These are phyloP conservation scores for Baccha elongata DNA, from an alignment of 2,888 invertebrate species.

Conservation along the genomic window DNA sequence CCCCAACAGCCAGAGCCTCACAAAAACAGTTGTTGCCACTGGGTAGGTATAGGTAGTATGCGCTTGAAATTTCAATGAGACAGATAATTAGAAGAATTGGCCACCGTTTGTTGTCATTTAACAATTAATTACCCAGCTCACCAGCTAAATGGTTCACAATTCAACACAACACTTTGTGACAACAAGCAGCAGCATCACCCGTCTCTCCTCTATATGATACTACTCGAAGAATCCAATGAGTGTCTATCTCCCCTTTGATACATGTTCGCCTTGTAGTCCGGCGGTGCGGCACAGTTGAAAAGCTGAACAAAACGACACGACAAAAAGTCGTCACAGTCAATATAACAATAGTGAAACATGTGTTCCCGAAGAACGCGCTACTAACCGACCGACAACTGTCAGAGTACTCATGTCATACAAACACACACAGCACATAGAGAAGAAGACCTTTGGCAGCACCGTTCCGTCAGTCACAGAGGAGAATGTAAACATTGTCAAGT, in stretches of 20 bases:
- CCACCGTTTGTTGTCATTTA: slow-evolving; percentile 72
- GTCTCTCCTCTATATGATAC: not conserved
- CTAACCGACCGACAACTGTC: slow-evolving; percentile 49
- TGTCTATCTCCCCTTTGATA: slow-evolving; percentile 32
- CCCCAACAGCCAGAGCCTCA: slow-evolving; percentile 19
- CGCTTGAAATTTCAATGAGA: slow-evolving; percentile 73
- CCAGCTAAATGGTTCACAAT: slow-evolving; percentile 73
- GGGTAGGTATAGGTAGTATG: slow-evolving; percentile 35
- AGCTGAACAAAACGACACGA: slow-evolving; percentile 51
- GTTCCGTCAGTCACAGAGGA: slow-evolving; percentile 53
- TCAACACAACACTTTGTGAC: slow-evolving; percentile 56
- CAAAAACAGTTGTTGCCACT: slow-evolving; percentile 51
- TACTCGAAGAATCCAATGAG: not conserved
- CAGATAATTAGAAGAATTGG: slow-evolving; percentile 73
- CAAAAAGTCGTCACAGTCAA: slow-evolving; percentile 39
- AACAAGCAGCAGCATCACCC: slow-evolving; percentile 3
- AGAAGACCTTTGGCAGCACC: slow-evolving; percentile 37
- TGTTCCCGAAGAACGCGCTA: slow-evolving; percentile 63
- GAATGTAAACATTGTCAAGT: slow-evolving; percentile 69
- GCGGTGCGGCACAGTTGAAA: slow-evolving; percentile 46
- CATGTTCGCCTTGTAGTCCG: slow-evolving; percentile 27
- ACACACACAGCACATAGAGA: slow-evolving; percentile 16
- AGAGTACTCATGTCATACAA: slow-evolving; percentile 34
- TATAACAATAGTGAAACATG: slow-evolving; percentile 72
- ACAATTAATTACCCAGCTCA: slow-evolving; percentile 73